A percentile compares a stretch with the other conserved stretches of the same genome.
These are phyloP conservation scores for Steinernema khuongi DNA, from an alignment of 1,140 invertebrate species.

Conservation along the genomic window DNA sequence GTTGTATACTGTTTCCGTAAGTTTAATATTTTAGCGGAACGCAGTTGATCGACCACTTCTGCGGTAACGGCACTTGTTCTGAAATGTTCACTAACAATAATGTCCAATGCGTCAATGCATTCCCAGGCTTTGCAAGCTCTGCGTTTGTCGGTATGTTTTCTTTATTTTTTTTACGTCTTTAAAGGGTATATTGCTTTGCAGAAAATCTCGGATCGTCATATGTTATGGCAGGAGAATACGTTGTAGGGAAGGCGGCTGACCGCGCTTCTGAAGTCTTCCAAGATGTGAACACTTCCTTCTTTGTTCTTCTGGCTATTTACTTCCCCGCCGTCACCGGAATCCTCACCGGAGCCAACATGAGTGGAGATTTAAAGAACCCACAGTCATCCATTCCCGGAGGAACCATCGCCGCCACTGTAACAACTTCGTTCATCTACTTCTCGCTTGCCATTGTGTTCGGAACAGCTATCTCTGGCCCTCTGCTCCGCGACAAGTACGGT, in stretches of 20 bases:
- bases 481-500: conserved; percentile 49
- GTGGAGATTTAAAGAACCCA: conserved; percentile 85
- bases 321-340: conserved; percentile 93
- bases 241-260: conserved; percentile 30
- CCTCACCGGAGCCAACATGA: conserved; percentile 74
- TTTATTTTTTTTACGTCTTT: conserved; percentile 13
- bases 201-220: conserved; percentile 42
- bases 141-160: conserved; percentile 42
- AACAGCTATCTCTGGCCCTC: conserved; percentile 36
- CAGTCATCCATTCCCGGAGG: conserved; percentile 95
- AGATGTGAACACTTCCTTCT: conserved; percentile 90
- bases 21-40: neutral
- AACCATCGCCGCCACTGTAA: conserved; percentile 88
- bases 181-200: conserved; percentile 22
- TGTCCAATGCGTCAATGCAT: conserved; percentile 44
- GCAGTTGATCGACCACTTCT: neutral
- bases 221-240: conserved; percentile 37
- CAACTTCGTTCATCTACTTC: conserved; percentile 82
- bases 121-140: conserved; percentile 42
- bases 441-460: conserved; percentile 49
- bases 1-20: neutral
- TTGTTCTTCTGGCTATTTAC: conserved; percentile 93
- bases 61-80: neutral
- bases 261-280: conserved; percentile 55
- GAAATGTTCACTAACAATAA: neutral